phyloP scores from a whole-genome alignment of 2,888 invertebrate genomes.

The Cabera pusaria region DNA sequence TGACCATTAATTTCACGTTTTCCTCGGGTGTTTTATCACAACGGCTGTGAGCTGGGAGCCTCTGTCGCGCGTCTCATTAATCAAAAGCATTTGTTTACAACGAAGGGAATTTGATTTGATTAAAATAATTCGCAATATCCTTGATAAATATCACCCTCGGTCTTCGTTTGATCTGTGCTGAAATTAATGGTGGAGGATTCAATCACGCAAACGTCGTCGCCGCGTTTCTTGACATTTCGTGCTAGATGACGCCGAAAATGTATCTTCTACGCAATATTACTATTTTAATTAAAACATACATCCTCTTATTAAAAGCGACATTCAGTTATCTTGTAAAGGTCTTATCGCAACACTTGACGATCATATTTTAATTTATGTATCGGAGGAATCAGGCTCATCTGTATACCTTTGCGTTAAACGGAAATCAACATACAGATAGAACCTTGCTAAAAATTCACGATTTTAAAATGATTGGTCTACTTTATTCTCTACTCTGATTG shows the following conservation, averaged over 20 bases:
- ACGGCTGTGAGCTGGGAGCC: constrained; percentile 76
- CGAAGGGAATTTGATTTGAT: constrained; percentile 84
- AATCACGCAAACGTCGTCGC: constrained; percentile 77
- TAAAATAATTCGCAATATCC: constrained; percentile 84
- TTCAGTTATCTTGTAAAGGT: not conserved
- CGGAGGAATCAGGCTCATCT: not conserved
- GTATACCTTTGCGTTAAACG: no score
- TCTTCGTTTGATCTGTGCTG: constrained; percentile 81
- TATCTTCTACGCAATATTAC: constrained; percentile 22
- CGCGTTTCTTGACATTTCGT: constrained; percentile 51
- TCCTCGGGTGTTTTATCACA: constrained; percentile 81
- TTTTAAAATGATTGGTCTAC: no score
- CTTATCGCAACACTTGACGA: no score
- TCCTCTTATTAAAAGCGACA: constrained; percentile 2
- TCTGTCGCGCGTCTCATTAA: constrained; percentile 83
- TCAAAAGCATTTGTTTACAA: constrained; percentile 84
- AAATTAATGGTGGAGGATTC: constrained; percentile 82
- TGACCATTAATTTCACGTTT: constrained; percentile 83
- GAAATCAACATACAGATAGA: no score
- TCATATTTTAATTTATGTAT: constrained; percentile 1
- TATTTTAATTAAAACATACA: constrained; percentile 16
- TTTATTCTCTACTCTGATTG: no score
- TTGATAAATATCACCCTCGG: constrained; percentile 83
- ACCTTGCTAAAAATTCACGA: no score
- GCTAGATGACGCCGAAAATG: constrained; percentile 37